Percentiles rank a stretch among this genome's conserved stretches.
These are phyloP conservation scores for Trachelus troglodyta DNA, from an alignment of 2,888 invertebrate genomes.

Conservation along the genomic window DNA sequence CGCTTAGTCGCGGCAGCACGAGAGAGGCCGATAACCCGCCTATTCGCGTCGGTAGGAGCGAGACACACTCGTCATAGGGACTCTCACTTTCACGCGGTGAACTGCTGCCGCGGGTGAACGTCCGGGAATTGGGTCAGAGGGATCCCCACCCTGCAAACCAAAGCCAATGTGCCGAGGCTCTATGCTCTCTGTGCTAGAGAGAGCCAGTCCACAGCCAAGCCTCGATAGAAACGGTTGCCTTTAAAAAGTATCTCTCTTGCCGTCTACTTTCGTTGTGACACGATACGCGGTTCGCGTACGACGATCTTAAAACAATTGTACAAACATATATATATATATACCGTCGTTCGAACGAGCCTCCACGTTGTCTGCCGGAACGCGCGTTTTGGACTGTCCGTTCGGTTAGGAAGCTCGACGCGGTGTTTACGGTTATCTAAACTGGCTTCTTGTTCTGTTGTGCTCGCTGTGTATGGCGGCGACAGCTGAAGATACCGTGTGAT, in stretches of 20 bases:
- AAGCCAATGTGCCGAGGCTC: constrained; percentile 71
- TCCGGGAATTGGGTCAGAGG: constrained; percentile 84
- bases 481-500: background rate
- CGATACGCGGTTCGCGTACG: background rate
- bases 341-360: no score
- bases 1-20: constrained; percentile 61
- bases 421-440: background rate
- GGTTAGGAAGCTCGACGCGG: background rate
- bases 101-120: constrained; percentile 75
- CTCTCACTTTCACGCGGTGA: constrained; percentile 75
- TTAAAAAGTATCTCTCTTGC: constrained; percentile 1
- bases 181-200: constrained; percentile 61
- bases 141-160: constrained; percentile 70
- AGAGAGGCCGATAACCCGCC: constrained; percentile 18
- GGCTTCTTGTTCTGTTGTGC: background rate
- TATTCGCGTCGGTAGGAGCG: constrained; percentile 15
- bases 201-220: constrained; percentile 64
- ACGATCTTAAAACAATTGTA: background rate
- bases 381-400: background rate
- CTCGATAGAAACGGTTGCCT: constrained; percentile 62
- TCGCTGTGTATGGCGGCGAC: background rate
- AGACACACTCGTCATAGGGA: constrained; percentile 67
- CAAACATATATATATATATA: background rate
- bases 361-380: background rate
- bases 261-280: background rate